phyloP scores from a whole-genome alignment of 2,888 invertebrate genomes.

The Diachrysia chrysitis region DNA sequence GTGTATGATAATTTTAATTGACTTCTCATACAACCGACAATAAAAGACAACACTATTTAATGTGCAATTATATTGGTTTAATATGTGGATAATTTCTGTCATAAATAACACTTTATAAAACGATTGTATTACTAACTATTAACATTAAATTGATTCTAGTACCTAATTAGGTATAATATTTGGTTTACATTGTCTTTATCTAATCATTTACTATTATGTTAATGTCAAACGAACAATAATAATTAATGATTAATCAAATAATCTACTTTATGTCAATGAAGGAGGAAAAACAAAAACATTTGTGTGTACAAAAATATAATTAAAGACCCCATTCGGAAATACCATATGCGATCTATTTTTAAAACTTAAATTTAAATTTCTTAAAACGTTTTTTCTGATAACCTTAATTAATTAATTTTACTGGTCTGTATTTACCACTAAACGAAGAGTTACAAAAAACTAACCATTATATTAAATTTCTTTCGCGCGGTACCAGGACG shows the following conservation, averaged over 20 bases:
- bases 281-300: not conserved
- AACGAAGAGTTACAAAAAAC: not conserved
- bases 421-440: not conserved
- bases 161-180: not conserved
- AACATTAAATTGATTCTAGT: not conserved
- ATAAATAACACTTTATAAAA: not conserved
- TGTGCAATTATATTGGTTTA: not conserved
- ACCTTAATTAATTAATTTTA: constrained; percentile 2
- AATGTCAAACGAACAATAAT: not conserved
- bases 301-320: not conserved
- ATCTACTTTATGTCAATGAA: too few species aligned
- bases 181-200: not conserved
- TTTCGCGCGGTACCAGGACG: constrained; percentile 21
- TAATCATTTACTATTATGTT: too few species aligned
- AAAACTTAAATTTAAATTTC: too few species aligned
- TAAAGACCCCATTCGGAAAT: not conserved
- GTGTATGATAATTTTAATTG: not conserved
- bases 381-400: not conserved
- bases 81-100: not conserved
- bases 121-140: not conserved
- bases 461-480: not conserved
- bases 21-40: not conserved
- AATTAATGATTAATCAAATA: not conserved
- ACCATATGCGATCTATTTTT: not conserved
- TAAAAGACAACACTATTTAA: not conserved